phyloP scores from a whole-genome alignment of 2,888 invertebrate species.

The Prenolepis imparis region DNA sequence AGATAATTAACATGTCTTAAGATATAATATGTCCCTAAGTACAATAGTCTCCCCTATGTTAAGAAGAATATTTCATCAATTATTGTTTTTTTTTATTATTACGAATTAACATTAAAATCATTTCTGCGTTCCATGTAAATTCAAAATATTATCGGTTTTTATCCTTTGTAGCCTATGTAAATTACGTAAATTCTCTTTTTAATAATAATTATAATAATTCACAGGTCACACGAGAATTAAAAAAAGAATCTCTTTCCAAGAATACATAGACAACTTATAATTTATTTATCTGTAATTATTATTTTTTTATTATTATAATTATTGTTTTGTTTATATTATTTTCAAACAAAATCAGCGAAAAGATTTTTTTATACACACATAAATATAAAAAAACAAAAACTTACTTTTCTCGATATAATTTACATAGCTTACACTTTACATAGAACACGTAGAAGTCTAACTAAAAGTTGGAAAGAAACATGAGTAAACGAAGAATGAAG shows the following conservation, averaged over 20 bases:
- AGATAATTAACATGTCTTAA: not conserved
- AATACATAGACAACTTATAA: not conserved
- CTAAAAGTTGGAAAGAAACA: not conserved
- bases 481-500: not conserved
- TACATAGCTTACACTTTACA: conserved; percentile 10
- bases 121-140: not conserved
- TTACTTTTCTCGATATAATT: not conserved
- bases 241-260: not conserved
- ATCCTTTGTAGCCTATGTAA: not conserved
- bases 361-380: not conserved
- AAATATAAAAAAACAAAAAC: not conserved
- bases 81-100: not conserved
- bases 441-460: not conserved
- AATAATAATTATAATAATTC: not conserved
- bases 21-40: not conserved
- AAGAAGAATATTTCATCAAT: not conserved
- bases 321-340: not conserved
- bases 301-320: not conserved
- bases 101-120: not conserved
- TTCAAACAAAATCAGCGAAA: not conserved
- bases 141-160: conserved; percentile 10
- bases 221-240: not conserved
- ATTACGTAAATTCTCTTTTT: not conserved
- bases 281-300: not conserved
- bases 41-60: not conserved